phyloP scores from a whole-genome alignment of 2,113 vertebrate genomes.

The Triplophysa siluroides region DNA sequence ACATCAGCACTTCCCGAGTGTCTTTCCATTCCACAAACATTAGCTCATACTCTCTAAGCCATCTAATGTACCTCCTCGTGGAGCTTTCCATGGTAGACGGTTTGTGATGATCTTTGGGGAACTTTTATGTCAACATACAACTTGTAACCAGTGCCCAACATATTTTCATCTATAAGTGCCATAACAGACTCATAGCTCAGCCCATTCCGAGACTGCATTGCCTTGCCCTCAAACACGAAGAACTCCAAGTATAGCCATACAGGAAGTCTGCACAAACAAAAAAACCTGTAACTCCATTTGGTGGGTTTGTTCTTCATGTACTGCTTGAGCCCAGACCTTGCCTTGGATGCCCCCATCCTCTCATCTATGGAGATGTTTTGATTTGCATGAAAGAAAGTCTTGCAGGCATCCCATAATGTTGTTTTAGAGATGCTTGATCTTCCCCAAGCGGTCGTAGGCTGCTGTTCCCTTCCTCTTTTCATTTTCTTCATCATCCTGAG shows the following conservation, averaged over 20 bases:
- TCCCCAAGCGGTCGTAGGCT: conserved; percentile 20
- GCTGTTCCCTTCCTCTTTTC: conserved; percentile 20
- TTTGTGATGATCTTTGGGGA: no score
- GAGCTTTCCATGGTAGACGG: neutral
- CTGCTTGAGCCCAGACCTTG: no score
- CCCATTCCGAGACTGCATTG: neutral
- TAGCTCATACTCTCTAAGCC: conserved; percentile 26
- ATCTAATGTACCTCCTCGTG: neutral
- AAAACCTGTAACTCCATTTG: no score
- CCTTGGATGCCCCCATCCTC: no score
- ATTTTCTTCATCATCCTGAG: neutral
- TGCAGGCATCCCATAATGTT: conserved; percentile 12
- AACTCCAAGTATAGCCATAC: conserved; percentile 36
- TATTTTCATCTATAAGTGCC: neutral
- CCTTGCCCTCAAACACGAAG: conserved; percentile 12
- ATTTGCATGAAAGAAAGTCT: neutral
- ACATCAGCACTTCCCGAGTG: conserved; percentile 21
- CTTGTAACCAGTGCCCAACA: no score
- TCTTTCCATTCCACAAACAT: conserved; percentile 25
- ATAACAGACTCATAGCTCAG: conserved; percentile 12
- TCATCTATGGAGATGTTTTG: no score
- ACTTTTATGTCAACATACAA: neutral
- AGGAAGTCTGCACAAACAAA: no score
- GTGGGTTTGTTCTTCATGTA: no score
- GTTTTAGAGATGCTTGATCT: conserved; percentile 25